A percentile compares a stretch with the other conserved stretches of the same genome.
Conservation (phyloP, 2,797 vertebrate species). For the Anguilla megastoma region DNA sequence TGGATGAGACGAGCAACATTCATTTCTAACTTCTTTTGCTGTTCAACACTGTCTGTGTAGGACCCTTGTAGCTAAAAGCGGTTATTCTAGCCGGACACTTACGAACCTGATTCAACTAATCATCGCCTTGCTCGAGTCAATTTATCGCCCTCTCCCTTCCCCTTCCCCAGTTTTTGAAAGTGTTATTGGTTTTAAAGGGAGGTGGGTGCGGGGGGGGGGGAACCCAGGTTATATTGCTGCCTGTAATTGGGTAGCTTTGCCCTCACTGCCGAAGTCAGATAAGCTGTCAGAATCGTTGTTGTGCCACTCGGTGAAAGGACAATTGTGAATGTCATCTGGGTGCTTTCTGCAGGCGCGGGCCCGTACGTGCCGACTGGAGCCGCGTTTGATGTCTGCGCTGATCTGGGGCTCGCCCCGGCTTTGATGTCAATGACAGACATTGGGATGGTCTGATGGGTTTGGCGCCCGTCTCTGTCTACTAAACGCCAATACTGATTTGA, state of each 20-base stretch:
- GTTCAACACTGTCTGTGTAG: neutral
- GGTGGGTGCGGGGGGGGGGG: neutral
- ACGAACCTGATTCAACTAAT: neutral
- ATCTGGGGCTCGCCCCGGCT: neutral
- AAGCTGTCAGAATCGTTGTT: neutral
- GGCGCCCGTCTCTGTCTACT: neutral
- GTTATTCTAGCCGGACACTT: neutral
- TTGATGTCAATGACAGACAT: neutral
- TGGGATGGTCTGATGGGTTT: neutral
- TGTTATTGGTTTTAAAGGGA: neutral
- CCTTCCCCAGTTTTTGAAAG: neutral
- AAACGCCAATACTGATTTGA: neutral
- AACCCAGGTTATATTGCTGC: neutral
- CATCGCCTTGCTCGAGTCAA: neutral
- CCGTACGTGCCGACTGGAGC: neutral
- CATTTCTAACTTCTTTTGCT: neutral
- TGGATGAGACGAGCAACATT: neutral
- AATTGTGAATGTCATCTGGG: conserved; percentile 2
- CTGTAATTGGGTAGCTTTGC: neutral
- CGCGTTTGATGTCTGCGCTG: neutral
- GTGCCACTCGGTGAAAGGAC: neutral
- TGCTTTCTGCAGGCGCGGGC: neutral
- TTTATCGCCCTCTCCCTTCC: neutral
- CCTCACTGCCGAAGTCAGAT: neutral
- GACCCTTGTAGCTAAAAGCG: neutral